phyloP scores from a whole-genome alignment of 1,140 invertebrate genomes.

The Anastatus disparis region DNA sequence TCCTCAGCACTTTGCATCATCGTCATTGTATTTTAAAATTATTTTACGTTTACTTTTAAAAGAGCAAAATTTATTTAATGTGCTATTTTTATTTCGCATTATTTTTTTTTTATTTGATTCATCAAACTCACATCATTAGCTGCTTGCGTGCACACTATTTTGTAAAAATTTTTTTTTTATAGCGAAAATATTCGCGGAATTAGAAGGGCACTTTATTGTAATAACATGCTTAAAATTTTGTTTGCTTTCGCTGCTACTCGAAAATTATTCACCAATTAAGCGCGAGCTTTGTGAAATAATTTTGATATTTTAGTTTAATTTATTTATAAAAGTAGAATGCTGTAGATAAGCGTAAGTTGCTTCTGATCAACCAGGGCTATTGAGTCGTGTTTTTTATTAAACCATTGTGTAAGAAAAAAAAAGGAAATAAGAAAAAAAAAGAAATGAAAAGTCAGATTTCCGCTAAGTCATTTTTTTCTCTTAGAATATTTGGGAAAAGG shows the following conservation, averaged over 20 bases:
- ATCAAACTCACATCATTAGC: too few species aligned
- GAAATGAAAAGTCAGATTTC: conserved; percentile 6
- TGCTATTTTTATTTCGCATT: too few species aligned
- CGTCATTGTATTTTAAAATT: not conserved
- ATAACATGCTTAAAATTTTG: too few species aligned
- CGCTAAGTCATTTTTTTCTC: conserved; percentile 45
- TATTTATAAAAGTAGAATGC: not conserved
- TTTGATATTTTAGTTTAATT: not conserved
- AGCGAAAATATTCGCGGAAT: too few species aligned
- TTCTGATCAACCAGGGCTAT: conserved; percentile 3
- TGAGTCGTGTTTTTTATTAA: conserved; percentile 1
- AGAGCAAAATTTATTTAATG: too few species aligned
- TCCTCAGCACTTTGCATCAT: not conserved
- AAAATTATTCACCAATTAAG: not conserved
- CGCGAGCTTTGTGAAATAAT: not conserved
- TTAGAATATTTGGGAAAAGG: conserved; percentile 71
- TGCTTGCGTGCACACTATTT: too few species aligned
- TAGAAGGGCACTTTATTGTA: too few species aligned
- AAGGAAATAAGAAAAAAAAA: not conserved
- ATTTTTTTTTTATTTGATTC: too few species aligned
- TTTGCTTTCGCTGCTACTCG: not conserved
- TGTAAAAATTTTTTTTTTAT: too few species aligned
- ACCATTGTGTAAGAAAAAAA: not conserved
- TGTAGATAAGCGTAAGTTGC: not conserved
- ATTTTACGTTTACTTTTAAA: too few species aligned